Evolutionary conservation across 2,113 vertebrate genomes (phyloP).

Genomic region (Colossoma macropomum): DNA sequence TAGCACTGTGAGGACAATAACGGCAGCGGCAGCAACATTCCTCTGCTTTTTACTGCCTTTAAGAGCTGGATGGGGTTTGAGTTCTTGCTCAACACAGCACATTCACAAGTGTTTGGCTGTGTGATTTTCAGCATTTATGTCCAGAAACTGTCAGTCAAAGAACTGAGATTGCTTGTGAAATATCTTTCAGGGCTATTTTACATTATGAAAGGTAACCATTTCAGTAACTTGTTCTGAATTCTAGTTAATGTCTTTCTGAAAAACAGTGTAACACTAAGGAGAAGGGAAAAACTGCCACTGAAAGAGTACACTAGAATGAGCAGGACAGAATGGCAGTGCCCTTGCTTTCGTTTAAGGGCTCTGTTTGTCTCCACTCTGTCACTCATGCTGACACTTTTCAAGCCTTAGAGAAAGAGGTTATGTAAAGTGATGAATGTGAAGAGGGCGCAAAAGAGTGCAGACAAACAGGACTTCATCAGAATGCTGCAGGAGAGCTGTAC

Average conservation of each 20-base stretch:
- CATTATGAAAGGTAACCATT: neutral
- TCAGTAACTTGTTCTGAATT: neutral
- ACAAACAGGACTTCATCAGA: conserved; percentile 33
- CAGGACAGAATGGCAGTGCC: conserved; percentile 10
- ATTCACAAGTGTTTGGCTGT: neutral
- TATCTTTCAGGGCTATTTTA: neutral
- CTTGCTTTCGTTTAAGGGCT: conserved; percentile 23
- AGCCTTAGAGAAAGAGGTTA: conserved; percentile 22
- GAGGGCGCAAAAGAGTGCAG: conserved; percentile 32
- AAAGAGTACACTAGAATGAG: neutral
- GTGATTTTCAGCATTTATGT: neutral
- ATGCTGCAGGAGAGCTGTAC: neutral
- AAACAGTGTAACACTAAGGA: neutral
- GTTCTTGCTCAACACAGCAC: conserved; percentile 8
- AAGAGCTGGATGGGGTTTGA: conserved; percentile 20
- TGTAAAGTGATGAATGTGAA: conserved; percentile 20
- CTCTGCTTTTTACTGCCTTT: conserved; percentile 15
- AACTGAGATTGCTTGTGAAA: neutral
- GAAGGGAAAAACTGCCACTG: neutral
- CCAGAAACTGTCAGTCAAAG: neutral
- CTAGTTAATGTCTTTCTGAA: neutral
- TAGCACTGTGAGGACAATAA: conserved; percentile 43
- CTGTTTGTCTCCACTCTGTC: conserved; percentile 22
- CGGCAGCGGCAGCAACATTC: conserved; percentile 39
- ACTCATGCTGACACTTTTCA: conserved; percentile 36